phyloP scores from a whole-genome alignment of 2,797 vertebrate genomes.

The Apodemus agrarius region DNA sequence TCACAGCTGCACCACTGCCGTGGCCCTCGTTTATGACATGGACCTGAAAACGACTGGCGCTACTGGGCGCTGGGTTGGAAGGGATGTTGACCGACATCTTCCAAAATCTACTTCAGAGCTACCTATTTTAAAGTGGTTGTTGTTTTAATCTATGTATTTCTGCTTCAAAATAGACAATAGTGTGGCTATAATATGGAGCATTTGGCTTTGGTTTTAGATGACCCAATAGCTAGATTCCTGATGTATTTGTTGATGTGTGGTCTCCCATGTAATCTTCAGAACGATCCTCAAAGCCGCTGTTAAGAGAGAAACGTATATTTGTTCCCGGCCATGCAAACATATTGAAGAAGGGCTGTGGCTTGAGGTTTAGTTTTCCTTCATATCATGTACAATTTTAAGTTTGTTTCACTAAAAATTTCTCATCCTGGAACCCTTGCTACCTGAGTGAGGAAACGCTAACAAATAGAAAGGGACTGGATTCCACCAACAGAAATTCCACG shows the following conservation, averaged over 20 bases:
- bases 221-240: slow-evolving; percentile 66
- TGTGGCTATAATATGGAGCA: slow-evolving; percentile 48
- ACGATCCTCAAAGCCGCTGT: slow-evolving; percentile 75
- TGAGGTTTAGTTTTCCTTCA: slow-evolving; percentile 62
- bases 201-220: slow-evolving; percentile 69
- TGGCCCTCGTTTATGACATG: slow-evolving; percentile 87
- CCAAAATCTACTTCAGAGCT: not conserved
- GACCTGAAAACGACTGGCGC: slow-evolving; percentile 87
- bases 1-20: slow-evolving; percentile 79
- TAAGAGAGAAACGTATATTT: slow-evolving; percentile 76
- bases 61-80: slow-evolving; percentile 81
- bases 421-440: slow-evolving; percentile 13
- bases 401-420: slow-evolving; percentile 54
- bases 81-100: slow-evolving; percentile 89
- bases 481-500: slow-evolving; percentile 33
- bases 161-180: slow-evolving; percentile 61
- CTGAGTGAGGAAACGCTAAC: slow-evolving; percentile 58
- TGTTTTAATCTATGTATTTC: slow-evolving; percentile 45
- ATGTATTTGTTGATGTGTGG: slow-evolving; percentile 30
- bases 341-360: not conserved
- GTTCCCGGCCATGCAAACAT: slow-evolving; percentile 67
- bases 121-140: not conserved
- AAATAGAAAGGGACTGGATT: slow-evolving; percentile 46
- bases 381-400: slow-evolving; percentile 56
- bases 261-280: slow-evolving; percentile 69